A percentile compares a stretch with the other conserved stretches of the same genome.
Evolutionary conservation across 2,113 vertebrate genomes (phyloP).

Genomic region (Balaeniceps rex): DNA sequence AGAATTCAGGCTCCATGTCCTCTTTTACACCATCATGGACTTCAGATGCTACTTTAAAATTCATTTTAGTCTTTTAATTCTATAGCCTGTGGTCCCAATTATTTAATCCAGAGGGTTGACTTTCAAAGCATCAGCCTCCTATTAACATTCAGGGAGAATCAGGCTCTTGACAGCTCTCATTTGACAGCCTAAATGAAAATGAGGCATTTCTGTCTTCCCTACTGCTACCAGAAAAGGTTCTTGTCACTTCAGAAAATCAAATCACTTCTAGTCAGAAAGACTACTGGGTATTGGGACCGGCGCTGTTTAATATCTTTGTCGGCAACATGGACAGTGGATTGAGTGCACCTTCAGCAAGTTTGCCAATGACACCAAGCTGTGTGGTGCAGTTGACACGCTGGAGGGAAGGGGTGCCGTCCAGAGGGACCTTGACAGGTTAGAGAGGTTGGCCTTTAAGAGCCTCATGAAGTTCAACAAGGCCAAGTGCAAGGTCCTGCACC

Average conservation of each 20-base stretch:
- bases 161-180: neutral
- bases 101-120: neutral
- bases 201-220: neutral
- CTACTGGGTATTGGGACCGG: too few relatives aligned
- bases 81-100: neutral
- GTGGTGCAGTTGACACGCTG: too few relatives aligned
- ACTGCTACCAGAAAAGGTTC: neutral
- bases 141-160: neutral
- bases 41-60: neutral
- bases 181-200: neutral
- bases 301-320: too few relatives aligned
- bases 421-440: too few relatives aligned
- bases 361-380: too few relatives aligned
- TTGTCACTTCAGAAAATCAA: neutral
- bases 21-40: neutral
- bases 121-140: neutral
- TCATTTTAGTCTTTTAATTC: neutral
- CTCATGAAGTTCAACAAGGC: too few relatives aligned
- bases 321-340: too few relatives aligned
- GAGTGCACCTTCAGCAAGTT: too few relatives aligned
- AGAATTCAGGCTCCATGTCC: neutral
- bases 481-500: too few relatives aligned
- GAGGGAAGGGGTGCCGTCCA: too few relatives aligned
- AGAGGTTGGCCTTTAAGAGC: too few relatives aligned
- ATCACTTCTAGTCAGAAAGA: neutral